Evolutionary conservation across 2,113 vertebrate species (phyloP), one percentile per base, ranked within the genome.

Genomic region (Syngnathus floridae): DNA sequence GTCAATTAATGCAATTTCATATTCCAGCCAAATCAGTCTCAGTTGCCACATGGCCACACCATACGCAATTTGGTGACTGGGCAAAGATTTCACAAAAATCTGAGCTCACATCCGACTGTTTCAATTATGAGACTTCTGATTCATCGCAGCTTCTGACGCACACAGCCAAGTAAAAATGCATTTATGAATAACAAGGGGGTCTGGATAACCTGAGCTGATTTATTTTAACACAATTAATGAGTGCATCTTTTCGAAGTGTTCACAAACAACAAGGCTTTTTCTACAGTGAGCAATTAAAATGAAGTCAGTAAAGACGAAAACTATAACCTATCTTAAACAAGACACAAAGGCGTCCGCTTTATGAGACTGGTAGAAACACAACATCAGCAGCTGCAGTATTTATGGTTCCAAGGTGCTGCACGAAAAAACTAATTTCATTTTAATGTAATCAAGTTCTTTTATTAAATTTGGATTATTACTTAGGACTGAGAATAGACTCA

Each of bases 51-150:
- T 90, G 86, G 86, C 88, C 82, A 74, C 45, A 38, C 69, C 78
- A 75, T 58, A 70, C 68, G 58, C 26, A 66, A 75, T 83, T 82
- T 80, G 26, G 74, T 72, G 72, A 72, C 77, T 80, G 77, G 71
- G 84, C 77, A 88, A 87, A 31, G 2, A 31, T 31, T 31, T 31
- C 26, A 87, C 82, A 84, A 82, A 85, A 83, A 83, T 81, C 73
- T 73, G 62, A 82, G 74, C 84, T 86, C 84, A 85, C 81, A 83
- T 83, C 71, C 76, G 76, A 72, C 78, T 79, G 76, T 80, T 88
- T 88, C 81, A 88, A 86, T 87, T 88, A 87, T 88, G 75, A 72
- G 62, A 4, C 16, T 55, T 67, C 13, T 45, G 43, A 14, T 3
- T 46, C 51, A 54, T n/a, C 51, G 0, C 13, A 13, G 51, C 21